These are phyloP conservation scores for Martes flavigula DNA, from an alignment of 2,797 vertebrate species.

Conservation along the genomic window DNA sequence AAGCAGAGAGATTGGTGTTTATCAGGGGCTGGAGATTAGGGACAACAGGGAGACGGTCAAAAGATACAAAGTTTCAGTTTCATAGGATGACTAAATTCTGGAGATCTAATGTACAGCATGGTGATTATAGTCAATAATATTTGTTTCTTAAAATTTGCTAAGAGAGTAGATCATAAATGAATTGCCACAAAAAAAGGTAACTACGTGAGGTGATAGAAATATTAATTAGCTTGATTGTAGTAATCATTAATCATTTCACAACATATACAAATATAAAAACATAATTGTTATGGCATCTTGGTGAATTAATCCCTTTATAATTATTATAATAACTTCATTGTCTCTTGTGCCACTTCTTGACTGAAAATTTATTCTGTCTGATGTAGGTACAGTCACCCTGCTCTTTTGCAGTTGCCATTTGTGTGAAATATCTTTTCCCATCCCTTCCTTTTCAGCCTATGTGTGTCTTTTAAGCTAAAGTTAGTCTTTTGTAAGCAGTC, in stretches of 20 bases:
- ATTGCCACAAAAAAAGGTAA: neutral
- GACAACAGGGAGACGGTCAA: neutral
- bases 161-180: neutral
- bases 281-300: neutral
- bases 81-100: neutral
- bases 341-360: neutral
- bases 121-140: neutral
- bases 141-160: neutral
- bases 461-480: neutral
- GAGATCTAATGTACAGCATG: neutral
- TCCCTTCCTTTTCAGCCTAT: neutral
- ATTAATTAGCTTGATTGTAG: neutral
- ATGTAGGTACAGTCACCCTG: neutral
- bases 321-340: neutral
- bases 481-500: neutral
- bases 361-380: neutral
- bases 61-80: neutral
- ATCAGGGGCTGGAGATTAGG: neutral
- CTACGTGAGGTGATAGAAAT: neutral
- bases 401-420: neutral
- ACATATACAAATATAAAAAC: neutral
- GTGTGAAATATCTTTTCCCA: neutral
- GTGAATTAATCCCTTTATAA: neutral
- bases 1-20: neutral
- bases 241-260: neutral